Conservation (phyloP, 2,888 invertebrate species). For the Monochamus alternatus region DNA sequence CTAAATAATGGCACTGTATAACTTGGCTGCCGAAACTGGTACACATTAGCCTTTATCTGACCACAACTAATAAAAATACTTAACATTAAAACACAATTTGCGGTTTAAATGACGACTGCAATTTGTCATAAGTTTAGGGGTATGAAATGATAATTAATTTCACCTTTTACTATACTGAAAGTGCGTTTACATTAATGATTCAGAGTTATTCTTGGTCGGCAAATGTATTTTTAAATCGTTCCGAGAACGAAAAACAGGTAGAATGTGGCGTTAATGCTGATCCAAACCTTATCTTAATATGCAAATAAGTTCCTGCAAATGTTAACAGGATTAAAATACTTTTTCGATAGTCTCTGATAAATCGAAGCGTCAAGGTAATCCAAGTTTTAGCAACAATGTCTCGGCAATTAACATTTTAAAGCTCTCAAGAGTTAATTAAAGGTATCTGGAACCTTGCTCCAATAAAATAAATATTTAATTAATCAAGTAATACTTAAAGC, state of each 20-base stretch:
- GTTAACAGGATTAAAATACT: background rate
- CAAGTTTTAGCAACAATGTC: no score
- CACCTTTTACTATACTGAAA: constrained; percentile 5
- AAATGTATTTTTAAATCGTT: background rate
- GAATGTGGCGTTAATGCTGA: background rate
- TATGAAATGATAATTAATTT: background rate
- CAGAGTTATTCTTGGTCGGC: background rate
- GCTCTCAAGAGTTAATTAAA: no score
- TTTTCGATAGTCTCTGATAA: background rate
- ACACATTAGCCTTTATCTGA: background rate
- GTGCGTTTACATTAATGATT: constrained; percentile 1
- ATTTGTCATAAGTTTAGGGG: constrained; percentile 7
- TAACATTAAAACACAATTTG: background rate
- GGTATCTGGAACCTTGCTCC: no score
- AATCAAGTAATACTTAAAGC: no score
- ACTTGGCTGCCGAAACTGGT: constrained; percentile 12
- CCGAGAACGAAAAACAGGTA: constrained; percentile 3
- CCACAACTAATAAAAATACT: constrained; percentile 17
- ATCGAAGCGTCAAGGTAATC: background rate
- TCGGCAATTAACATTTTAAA: no score
- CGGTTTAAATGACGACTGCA: constrained; percentile 14
- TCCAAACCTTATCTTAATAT: background rate
- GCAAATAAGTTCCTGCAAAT: background rate
- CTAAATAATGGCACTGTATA: background rate
- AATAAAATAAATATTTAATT: no score